Conservation (phyloP, 2,113 vertebrate species). For the Aepyceros melampus region DNA sequence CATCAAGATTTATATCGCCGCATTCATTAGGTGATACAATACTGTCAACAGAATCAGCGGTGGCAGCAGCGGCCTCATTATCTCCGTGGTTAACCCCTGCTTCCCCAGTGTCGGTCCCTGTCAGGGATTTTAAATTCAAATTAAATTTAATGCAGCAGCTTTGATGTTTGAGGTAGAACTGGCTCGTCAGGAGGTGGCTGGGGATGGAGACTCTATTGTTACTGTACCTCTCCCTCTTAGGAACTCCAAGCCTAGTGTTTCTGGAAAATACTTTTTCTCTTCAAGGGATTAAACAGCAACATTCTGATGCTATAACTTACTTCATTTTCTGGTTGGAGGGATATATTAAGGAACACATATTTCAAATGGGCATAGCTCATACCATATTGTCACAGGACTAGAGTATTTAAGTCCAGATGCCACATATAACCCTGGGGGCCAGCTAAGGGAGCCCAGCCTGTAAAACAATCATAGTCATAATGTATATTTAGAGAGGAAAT, state of each 20-base stretch:
- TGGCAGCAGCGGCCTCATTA: conserved; percentile 68
- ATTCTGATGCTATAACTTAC: neutral
- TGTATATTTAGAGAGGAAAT: conserved; percentile 35
- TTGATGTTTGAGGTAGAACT: conserved; percentile 65
- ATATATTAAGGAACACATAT: neutral
- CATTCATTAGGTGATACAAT: conserved; percentile 69
- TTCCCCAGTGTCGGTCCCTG: conserved; percentile 52
- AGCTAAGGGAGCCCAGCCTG: neutral
- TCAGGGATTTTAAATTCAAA: conserved; percentile 72
- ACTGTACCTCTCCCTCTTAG: neutral
- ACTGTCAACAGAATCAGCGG: conserved; percentile 69
- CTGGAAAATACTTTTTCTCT: conserved; percentile 1
- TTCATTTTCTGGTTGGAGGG: conserved; percentile 27
- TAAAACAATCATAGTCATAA: conserved; percentile 44
- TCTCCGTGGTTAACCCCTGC: conserved; percentile 69
- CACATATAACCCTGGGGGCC: neutral
- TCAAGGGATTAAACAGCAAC: neutral
- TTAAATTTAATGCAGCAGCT: conserved; percentile 68
- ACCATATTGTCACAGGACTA: neutral
- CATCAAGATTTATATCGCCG: conserved; percentile 62
- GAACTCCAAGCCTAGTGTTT: neutral
- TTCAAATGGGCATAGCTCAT: conserved; percentile 6
- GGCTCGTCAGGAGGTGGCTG: conserved; percentile 49
- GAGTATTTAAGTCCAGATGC: neutral
- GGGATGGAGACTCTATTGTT: conserved; percentile 16